These are phyloP conservation scores for Furcula furcula DNA, from an alignment of 2,888 invertebrate species.

Conservation along the genomic window DNA sequence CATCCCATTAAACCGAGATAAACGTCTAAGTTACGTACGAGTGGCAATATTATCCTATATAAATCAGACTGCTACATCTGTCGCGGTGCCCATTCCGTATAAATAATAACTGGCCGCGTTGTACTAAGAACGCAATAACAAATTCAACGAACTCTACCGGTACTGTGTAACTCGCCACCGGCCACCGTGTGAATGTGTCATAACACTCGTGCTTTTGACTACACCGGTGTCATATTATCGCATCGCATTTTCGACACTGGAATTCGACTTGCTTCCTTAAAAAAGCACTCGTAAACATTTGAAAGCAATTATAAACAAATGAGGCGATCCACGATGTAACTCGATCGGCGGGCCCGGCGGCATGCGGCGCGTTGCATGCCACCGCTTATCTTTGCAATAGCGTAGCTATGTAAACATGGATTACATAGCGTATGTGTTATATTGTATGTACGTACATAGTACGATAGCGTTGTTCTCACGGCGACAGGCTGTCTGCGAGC, in stretches of 20 bases:
- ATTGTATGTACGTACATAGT: conserved; percentile 62
- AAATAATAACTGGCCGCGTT: conserved; percentile 71
- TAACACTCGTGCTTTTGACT: conserved; percentile 64
- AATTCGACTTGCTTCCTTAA: conserved; percentile 55
- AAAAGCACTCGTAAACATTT: conserved; percentile 43
- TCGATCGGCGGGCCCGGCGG: conserved; percentile 38
- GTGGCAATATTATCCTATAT: conserved; percentile 60
- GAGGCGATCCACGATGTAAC: conserved; percentile 43
- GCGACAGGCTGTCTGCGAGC: conserved; percentile 79
- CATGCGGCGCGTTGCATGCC: conserved; percentile 26
- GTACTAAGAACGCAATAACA: conserved; percentile 79
- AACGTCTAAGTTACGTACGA: conserved; percentile 41
- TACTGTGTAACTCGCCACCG: conserved; percentile 72
- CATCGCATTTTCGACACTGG: conserved; percentile 60
- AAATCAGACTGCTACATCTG: conserved; percentile 63
- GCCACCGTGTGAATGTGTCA: conserved; percentile 77
- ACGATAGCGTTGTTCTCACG: conserved; percentile 72
- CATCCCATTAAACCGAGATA: conserved; percentile 38
- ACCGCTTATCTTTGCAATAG: conserved; percentile 55
- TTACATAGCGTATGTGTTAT: conserved; percentile 57
- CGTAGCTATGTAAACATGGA: conserved; percentile 60
- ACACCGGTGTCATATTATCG: conserved; percentile 67
- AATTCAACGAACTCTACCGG: conserved; percentile 81
- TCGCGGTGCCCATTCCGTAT: conserved; percentile 62
- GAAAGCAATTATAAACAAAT: conserved; percentile 38